Conservation (phyloP, 2,113 vertebrate species). For the Gulo gulo region DNA sequence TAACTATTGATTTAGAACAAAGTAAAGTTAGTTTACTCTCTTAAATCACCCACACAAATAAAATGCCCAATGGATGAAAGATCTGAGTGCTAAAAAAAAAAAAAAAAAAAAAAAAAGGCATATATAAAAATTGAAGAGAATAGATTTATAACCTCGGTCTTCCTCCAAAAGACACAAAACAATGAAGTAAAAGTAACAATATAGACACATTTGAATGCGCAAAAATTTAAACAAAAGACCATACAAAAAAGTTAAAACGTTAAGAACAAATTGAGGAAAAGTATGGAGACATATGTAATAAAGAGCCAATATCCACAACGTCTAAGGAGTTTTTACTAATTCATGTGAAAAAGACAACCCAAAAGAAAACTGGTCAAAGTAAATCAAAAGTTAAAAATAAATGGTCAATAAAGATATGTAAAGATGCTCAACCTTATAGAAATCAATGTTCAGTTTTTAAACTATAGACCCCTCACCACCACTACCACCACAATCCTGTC, state of each 20-base stretch:
- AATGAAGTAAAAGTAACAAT: not conserved
- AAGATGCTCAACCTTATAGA: not conserved
- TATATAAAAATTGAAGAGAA: not conserved
- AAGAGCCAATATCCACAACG: not conserved
- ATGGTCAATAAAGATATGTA: not conserved
- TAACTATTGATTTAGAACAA: not conserved
- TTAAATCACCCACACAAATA: not conserved
- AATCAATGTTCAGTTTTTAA: not conserved
- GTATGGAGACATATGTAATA: not conserved
- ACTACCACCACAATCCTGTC: too few relatives aligned
- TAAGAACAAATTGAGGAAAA: not conserved
- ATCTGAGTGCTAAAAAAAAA: not conserved
- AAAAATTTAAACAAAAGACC: not conserved
- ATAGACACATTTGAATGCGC: not conserved
- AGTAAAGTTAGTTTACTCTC: not conserved
- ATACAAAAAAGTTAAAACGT: not conserved
- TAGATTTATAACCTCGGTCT: not conserved
- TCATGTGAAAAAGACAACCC: not conserved
- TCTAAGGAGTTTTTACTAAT: not conserved
- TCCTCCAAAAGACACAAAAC: not conserved
- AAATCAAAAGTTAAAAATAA: not conserved
- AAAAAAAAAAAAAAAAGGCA: not conserved
- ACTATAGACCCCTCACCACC: not conserved
- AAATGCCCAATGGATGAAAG: not conserved
- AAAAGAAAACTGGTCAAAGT: not conserved